A percentile compares a stretch with the other conserved stretches of the same genome.
Evolutionary conservation across 2,113 vertebrate genomes (phyloP).

Genomic region (Pungitius pungitius): DNA sequence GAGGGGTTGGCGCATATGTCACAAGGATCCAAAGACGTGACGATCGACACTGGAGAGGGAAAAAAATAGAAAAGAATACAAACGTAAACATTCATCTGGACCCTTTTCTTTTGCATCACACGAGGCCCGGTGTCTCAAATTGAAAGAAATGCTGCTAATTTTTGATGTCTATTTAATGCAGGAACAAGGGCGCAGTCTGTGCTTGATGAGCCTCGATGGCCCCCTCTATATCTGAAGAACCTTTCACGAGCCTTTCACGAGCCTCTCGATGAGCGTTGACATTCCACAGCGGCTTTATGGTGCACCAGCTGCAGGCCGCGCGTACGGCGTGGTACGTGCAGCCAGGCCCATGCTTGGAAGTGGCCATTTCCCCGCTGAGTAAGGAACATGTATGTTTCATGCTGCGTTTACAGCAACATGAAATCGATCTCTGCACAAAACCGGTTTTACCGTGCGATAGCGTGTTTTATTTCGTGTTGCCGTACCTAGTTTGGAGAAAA

Average conservation of each 20-base stretch:
- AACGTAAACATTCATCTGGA: constrained; percentile 14
- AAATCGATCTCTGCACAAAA: too few species aligned
- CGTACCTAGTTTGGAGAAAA: constrained; percentile 79
- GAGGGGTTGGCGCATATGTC: constrained; percentile 84
- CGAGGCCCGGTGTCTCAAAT: not conserved
- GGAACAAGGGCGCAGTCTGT: not conserved
- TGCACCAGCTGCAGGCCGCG: constrained; percentile 6
- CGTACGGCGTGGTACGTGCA: too few species aligned
- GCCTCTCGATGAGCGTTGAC: constrained; percentile 12
- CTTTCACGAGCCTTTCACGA: constrained; percentile 24
- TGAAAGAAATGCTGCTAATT: constrained; percentile 2
- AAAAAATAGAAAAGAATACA: constrained; percentile 1
- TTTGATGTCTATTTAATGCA: constrained; percentile 9
- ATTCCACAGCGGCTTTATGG: constrained; percentile 28
- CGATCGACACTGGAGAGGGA: constrained; percentile 69
- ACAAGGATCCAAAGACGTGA: constrained; percentile 65
- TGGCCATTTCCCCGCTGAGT: too few species aligned
- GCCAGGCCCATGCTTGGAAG: too few species aligned
- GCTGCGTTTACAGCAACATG: too few species aligned
- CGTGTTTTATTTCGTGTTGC: too few species aligned
- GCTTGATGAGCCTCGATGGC: constrained; percentile 14
- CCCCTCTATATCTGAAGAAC: constrained; percentile 10
- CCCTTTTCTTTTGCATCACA: not conserved
- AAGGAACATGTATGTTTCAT: too few species aligned
- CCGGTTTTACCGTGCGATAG: too few species aligned